Conservation (phyloP, 2,888 invertebrate species). For the Lycaena phlaeas region DNA sequence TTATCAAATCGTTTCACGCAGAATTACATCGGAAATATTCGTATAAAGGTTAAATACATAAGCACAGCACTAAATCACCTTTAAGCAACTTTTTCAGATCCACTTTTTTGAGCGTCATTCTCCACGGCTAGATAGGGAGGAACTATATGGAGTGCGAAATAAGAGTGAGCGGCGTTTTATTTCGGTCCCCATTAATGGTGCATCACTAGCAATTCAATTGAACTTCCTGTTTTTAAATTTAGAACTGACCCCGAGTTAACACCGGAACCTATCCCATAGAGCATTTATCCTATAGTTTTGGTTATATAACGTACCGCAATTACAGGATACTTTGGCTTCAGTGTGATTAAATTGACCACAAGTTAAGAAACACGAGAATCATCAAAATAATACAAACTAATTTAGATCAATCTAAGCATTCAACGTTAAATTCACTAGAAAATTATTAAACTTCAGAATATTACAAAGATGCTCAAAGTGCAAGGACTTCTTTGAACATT, state of each 20-base stretch:
- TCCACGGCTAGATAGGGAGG: slow-evolving; percentile 16
- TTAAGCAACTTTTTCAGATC: slow-evolving; percentile 40
- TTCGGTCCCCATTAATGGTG: slow-evolving; percentile 61
- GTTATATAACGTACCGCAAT: too few species aligned
- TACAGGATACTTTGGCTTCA: too few species aligned
- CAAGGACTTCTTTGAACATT: too few species aligned
- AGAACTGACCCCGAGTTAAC: slow-evolving; percentile 20
- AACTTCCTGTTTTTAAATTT: slow-evolving; percentile 66
- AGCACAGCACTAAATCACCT: slow-evolving; percentile 29
- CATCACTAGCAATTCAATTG: slow-evolving; percentile 61
- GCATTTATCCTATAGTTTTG: too few species aligned
- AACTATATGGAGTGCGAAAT: slow-evolving; percentile 34
- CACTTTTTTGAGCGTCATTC: slow-evolving; percentile 43
- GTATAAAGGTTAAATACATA: neutral
- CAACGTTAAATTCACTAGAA: too few species aligned
- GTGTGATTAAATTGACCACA: too few species aligned
- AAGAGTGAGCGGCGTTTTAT: slow-evolving; percentile 57
- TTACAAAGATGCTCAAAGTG: too few species aligned
- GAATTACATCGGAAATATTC: neutral
- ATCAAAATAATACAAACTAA: too few species aligned
- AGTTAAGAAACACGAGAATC: too few species aligned
- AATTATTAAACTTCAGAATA: too few species aligned
- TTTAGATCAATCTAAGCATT: too few species aligned
- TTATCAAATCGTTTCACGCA: too few species aligned
- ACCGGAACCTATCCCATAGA: slow-evolving; percentile 10